Base-by-base conservation (phyloP, 2,888 invertebrate genomes). In the Chloromyia formosa region DNA sequence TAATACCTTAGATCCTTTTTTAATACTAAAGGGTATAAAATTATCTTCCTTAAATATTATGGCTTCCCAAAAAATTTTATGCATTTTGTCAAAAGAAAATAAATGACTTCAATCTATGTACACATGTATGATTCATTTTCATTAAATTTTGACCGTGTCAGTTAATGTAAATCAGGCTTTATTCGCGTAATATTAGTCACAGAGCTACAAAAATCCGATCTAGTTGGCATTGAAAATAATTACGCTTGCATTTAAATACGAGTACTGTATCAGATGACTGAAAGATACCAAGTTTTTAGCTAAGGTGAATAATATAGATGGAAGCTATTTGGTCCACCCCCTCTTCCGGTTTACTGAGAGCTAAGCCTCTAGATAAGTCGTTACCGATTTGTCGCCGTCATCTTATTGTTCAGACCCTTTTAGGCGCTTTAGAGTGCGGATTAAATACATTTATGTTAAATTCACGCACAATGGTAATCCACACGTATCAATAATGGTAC, bases 221-320 rank as follows among this genome's bases (percentile, higher is more conserved):
- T 64, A 1, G 62, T 40, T 64, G 62, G 40, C 62, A 64, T 64
- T 64, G 62, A 40, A 20, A 64, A 16, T 20, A 40, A 64, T 64
- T 64, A 64, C 42, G 35, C 62, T 35, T 64, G 62, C 18, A 64
- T 64, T 64, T 10, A 42, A 40, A 16, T 3, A 40, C 18, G 18
- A 42, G 40, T 40, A 10, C 62, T 22, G 23, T 58, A 23, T 10
- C 20, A 9, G 20, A 7, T 49, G 49, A 49, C 10, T 35, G 27
- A 35, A 35, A 35, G 49, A 49, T 4, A 35, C 7, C 20, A 14
- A 1, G 16, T 23, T 60, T 23, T 27, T 12, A 42, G 12, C 42
- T 42, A 42, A 42, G 16, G 12, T n/a, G 14, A 49, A 49, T n/a
- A 49, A 49, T 49, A 42, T 12, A n/a, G 49, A n/a, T 20, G 20